Evolutionary conservation across 1,140 invertebrate species (phyloP).

Genomic region (Zaprionus lachaisei): DNA sequence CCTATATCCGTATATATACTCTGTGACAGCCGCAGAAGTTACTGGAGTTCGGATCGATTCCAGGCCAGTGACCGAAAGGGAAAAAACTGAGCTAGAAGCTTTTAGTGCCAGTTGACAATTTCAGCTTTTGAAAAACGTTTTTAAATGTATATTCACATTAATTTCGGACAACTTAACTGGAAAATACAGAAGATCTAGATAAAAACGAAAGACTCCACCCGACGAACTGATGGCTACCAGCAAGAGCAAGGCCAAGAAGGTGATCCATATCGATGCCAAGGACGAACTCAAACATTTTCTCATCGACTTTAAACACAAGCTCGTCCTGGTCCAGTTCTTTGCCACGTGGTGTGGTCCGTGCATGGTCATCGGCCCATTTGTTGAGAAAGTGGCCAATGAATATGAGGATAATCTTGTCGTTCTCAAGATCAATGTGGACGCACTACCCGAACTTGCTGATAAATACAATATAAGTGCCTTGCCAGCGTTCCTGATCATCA

Average conservation of each 20-base stretch:
- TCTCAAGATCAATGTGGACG: slow-evolving; percentile 96
- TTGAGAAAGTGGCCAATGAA: slow-evolving; percentile 88
- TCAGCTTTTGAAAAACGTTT: neutral
- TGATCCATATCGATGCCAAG: slow-evolving; percentile 84
- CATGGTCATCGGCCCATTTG: slow-evolving; percentile 93
- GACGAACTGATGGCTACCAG: slow-evolving; percentile 44
- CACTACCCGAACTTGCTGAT: slow-evolving; percentile 91
- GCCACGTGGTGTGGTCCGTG: slow-evolving; percentile 95
- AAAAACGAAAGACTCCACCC: neutral
- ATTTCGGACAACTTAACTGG: slow-evolving; percentile 21
- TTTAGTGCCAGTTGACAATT: neutral
- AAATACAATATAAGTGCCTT: slow-evolving; percentile 93
- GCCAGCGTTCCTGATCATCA: slow-evolving; percentile 97
- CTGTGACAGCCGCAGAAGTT: neutral
- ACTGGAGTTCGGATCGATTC: too few species aligned
- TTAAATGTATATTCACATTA: neutral
- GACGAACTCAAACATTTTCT: slow-evolving; percentile 89
- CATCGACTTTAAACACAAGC: slow-evolving; percentile 89
- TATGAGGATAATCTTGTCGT: slow-evolving; percentile 81
- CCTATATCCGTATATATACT: neutral
- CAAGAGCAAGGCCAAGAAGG: slow-evolving; percentile 41
- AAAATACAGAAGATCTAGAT: neutral
- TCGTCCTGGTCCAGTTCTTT: slow-evolving; percentile 93
- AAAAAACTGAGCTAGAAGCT: too few species aligned
- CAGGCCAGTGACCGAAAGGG: neutral